Evolutionary conservation across 2,888 invertebrate genomes (phyloP), one percentile per base, ranked within the genome.

Genomic region (Adineta ricciae): DNA sequence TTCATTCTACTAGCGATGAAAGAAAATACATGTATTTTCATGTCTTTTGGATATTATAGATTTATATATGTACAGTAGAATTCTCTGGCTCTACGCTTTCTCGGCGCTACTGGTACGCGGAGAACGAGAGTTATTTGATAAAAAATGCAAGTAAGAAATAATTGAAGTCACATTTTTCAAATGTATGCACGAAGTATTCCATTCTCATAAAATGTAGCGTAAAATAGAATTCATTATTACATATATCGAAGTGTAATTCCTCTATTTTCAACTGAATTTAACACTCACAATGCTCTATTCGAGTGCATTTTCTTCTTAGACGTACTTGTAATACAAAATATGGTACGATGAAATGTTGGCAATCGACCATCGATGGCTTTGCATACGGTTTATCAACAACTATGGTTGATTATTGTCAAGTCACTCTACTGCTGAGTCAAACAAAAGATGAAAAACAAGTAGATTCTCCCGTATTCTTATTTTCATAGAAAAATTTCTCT

Each of bases 391-490:
- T 78, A 78, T 78, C 78, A 7, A 41, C 38, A 41, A 24, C 78
- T 14, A 78, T 78, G 78, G 41, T 78, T 78, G 78, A 78, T n/a
- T 78, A 8, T 78, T 78, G 78, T 41, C 78, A 41, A 78, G n/a
- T 78, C 4, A 41, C 41, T 24, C 4, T 78, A 14, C 24, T 41
- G 19, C 16, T 64, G 14, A 27, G 64, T 36, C 32, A 16, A 41
- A 78, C 1, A 0, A 78, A 41, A 41, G 78, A 41, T 24, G 41
- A 8, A 8, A 41, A 41, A 36, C 46, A 41, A 24, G 38, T 78
- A n/a, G 14, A 36, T n/a, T 11, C n/a, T 11, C 2, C 5, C 27
- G 9, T 56, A n/a, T 8, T 46, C 11, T 46, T 46, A 46, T 11
- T 46, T 46, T 46, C 5, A 8, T 46, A 5, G 11, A 46, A 27